A percentile compares a stretch with the other conserved stretches of the same genome.
Conservation (phyloP, 2,113 vertebrate species). For the Pelecanoides urinatrix region DNA sequence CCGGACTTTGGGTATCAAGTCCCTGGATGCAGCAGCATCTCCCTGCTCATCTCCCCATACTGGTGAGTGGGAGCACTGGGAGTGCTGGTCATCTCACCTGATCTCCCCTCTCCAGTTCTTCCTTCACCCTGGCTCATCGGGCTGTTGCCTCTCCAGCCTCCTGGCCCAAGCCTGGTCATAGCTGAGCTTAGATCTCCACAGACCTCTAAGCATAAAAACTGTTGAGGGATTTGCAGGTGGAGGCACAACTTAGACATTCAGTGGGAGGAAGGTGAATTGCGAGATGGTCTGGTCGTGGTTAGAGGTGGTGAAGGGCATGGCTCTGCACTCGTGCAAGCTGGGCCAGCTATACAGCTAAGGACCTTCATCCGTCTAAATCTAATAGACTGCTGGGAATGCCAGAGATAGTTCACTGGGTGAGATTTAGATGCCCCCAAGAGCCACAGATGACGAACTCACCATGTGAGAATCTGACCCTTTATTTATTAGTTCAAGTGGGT, state of each 20-base stretch:
- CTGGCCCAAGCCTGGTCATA: neutral
- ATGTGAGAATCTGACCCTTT: neutral
- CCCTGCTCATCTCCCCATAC: neutral
- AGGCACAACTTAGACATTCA: neutral
- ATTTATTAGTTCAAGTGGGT: neutral
- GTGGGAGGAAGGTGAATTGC: neutral
- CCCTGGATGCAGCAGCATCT: neutral
- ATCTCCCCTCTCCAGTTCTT: neutral
- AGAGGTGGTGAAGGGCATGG: neutral
- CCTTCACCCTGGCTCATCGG: neutral
- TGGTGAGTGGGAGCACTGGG: no score
- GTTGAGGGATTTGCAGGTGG: neutral
- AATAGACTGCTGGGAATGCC: neutral
- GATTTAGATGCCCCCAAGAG: neutral
- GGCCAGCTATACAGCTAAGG: neutral
- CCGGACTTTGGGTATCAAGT: neutral
- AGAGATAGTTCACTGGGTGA: neutral
- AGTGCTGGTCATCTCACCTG: neutral
- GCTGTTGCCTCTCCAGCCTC: neutral
- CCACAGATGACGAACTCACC: neutral
- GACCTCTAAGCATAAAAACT: neutral
- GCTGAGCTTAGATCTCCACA: neutral
- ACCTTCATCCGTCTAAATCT: neutral
- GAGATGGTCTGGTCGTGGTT: neutral
- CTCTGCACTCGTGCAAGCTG: neutral